Percentiles rank a stretch among this genome's conserved stretches.
These are phyloP conservation scores for Zonotrichia albicollis DNA, from an alignment of 2,797 vertebrate genomes.

Conservation along the genomic window DNA sequence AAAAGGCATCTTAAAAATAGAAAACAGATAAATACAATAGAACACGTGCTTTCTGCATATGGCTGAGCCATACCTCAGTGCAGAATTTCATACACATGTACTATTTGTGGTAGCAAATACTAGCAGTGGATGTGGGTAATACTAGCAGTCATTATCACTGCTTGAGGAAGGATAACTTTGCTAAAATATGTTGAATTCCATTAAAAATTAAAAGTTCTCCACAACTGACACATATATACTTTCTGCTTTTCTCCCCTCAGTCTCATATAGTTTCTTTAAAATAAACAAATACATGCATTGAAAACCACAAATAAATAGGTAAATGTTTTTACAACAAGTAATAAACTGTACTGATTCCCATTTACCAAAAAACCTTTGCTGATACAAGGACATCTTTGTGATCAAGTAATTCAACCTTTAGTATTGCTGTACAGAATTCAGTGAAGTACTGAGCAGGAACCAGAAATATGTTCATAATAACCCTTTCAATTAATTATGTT, in stretches of 20 bases:
- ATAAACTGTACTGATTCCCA: not conserved
- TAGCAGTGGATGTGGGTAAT: not conserved
- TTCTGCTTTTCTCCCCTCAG: not conserved
- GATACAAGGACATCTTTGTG: not conserved
- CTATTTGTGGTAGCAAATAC: too few species aligned
- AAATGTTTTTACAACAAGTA: not conserved
- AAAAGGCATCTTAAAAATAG: too few species aligned
- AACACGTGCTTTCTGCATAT: not conserved
- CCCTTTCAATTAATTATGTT: not conserved
- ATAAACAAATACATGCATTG: not conserved
- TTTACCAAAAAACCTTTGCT: not conserved
- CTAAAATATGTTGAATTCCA: not conserved
- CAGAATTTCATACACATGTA: not conserved
- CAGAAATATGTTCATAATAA: not conserved
- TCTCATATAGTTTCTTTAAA: not conserved
- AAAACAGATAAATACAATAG: not conserved
- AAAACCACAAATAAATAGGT: not conserved
- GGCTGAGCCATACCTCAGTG: not conserved
- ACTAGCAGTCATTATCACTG: not conserved
- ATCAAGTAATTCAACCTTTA: not conserved
- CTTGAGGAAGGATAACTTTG: not conserved
- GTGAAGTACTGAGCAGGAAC: not conserved
- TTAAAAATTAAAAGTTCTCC: not conserved
- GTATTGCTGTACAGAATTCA: not conserved
- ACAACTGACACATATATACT: not conserved